These are phyloP conservation scores for Trinectes maculatus DNA, from an alignment of 2,113 vertebrate genomes.

Conservation along the genomic window DNA sequence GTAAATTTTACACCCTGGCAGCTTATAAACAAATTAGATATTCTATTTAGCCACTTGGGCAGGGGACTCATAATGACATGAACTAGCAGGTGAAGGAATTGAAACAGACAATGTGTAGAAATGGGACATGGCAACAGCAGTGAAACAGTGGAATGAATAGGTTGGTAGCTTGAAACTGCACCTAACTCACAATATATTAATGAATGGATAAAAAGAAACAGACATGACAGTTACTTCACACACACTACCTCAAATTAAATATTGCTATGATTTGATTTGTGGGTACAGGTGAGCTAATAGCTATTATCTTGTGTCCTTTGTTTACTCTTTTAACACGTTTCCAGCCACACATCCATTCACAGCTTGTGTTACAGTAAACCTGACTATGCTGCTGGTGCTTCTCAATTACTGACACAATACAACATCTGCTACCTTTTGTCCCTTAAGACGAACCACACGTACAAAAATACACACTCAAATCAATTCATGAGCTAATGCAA, in stretches of 20 bases:
- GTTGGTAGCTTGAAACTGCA: too few species aligned
- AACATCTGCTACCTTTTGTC: slow-evolving; percentile 59
- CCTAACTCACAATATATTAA: too few species aligned
- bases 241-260: neutral
- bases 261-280: neutral
- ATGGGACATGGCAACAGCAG: neutral
- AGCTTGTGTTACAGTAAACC: slow-evolving; percentile 54
- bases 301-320: slow-evolving; percentile 2
- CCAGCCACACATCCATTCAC: slow-evolving; percentile 16
- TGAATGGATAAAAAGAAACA: neutral
- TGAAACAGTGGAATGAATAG: slow-evolving; percentile 1
- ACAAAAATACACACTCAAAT: slow-evolving; percentile 14
- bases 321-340: slow-evolving; percentile 2
- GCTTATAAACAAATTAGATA: slow-evolving; percentile 45
- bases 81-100: slow-evolving; percentile 8
- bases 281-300: slow-evolving; percentile 3
- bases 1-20: slow-evolving; percentile 34
- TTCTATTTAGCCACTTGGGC: slow-evolving; percentile 37
- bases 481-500: slow-evolving; percentile 26
- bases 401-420: slow-evolving; percentile 65
- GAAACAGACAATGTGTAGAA: neutral
- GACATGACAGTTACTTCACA: neutral
- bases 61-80: slow-evolving; percentile 4
- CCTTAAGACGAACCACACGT: slow-evolving; percentile 6
- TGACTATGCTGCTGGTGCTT: slow-evolving; percentile 49